Evolutionary conservation across 2,888 invertebrate genomes (phyloP), one percentile per base, ranked within the genome.

Genomic region (Cryptosula pallasiana): DNA sequence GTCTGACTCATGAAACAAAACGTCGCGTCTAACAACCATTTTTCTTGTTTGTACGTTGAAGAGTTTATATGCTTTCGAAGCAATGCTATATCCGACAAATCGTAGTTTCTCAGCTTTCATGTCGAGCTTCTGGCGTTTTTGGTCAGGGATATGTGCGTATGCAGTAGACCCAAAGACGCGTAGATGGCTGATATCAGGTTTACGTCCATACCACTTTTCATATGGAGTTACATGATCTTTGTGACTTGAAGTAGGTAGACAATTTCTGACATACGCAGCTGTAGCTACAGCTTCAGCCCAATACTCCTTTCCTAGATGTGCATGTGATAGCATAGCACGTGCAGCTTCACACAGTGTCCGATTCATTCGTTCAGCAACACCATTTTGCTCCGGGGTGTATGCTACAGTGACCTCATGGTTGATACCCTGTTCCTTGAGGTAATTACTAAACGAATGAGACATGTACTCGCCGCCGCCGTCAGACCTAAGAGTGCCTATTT

Each of bases 181-280:
- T 13, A 63, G 34, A n/a, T 63, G 20, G 13, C 63, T 63, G 5
- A 76, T 35, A 23, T 25, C 54, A 9, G 75, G 75, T 35, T 57
- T 72, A 29, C 69, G 71, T n/a, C 57, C 71, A 71, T 34, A 71
- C 71, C 71, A 71, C 23, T 20, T 71, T 54, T 71, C 54, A 55
- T 71, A 71, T 9, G 71, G 71, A 57, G 54, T 71, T 13, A 25
- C n/a, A 23, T 16, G 13, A 5, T 69, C 69, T 3, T 35, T n/a
- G 69, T n/a, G 34, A 27, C 25, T 9, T 27, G 5, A 25, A n/a
- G 69, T 69, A n/a, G 63, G 63, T 9, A 32, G 25, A 57, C 57
- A 23, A 57, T 57, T 57, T 25, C 57, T 57, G 5, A 25, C 25
- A 25, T 57, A 57, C n/a, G 13, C 57, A 13, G 57, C 57, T 23